Base-by-base conservation (phyloP, 2,113 vertebrate species). In the Cairina moschata region DNA sequence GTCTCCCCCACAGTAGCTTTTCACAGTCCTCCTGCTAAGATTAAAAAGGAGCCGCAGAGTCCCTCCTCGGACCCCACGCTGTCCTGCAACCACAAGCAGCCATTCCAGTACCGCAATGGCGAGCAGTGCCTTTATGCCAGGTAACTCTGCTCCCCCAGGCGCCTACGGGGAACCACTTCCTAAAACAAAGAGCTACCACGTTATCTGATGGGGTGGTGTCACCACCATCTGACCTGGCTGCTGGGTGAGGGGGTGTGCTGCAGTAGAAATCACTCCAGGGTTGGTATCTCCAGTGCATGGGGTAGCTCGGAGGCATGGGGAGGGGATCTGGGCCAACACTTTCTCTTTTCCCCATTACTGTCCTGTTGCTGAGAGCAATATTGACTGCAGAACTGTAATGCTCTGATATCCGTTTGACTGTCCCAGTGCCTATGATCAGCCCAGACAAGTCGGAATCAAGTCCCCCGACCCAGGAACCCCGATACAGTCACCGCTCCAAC, bases 61-160 rank as follows among this genome's bases (percentile, higher is more conserved):
- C 99, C 99, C 31, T 98, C 98, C 69, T 98, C 98, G 4, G 98
- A 99, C 88, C 98, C 98, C 78, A 97, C 97, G 58, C 97, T 98
- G 98, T 99, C 98, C 97, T 99, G 99, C 96, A 98, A 98, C 98
- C 98, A 98, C 26, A 98, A 99, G 98, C 99, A 98, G 68, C 98
- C 84, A 15, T 98, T 98, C 96, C 98, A 96, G 97, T 98, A 98
- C 97, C 98, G 91, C 88, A 98, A 95, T 83, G 99, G 98, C 80
- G 98, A 99, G 98, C 99, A 99, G 98, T 99, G 99, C 98, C 98
- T 99, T 99, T 99, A 99, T 28, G 96, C 98, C 98, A 99, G 99
- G 99, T 99, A 94, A 97, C 1, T 3, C 17, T 7, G 32, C 60
- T 17, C 2, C 0, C 14, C 0, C 11, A 50, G 13, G 20, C 5